Base-by-base conservation (phyloP, 2,888 invertebrate species). In the Polydrusus pterygomalis region DNA sequence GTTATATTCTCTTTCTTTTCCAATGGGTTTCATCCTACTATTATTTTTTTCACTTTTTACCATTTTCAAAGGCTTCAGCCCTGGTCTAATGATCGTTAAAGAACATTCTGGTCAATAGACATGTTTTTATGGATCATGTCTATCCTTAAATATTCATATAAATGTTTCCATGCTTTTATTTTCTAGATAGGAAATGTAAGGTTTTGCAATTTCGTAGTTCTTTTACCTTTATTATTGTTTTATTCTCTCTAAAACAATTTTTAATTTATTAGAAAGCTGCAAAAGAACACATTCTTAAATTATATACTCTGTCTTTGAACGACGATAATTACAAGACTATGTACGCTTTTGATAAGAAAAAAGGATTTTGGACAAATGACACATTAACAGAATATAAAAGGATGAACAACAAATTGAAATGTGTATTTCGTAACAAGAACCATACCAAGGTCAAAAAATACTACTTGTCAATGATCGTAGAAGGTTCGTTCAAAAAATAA, bases 321-420 rank as follows among this genome's bases (percentile, higher is more conserved):
- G 47, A 58, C 10, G 51, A 49, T 18, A 3, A n/a, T 62, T 58
- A 18, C 17, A 11, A 25, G 7, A 63, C 63, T 10, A 70, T 63
- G 63, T 74, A 74, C 30, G 9, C 13, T 18, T 74, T 51, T 49
- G 47, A 67, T 40, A 58, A 47, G 2, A 47, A 43, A 18, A 18
- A 9, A 7, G 74, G 74, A 10, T 68, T 74, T 49, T 68, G 58
- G 68, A 74, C 74, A 11, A 74, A 74, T 18, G 74, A 74, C 43
- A 72, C 72, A 20, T 43, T 64, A 25, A 25, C n/a, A 3, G 30
- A 54, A 54, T 54, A 34, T 15, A 34, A 6, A 30, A 34, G 15
- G 9, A 7, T 15, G 13, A 34, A 34, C 30, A 34, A 34, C 2
- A 15, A 3, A 30, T 56, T 3, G 56, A 15, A 34, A 34, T 56